These are phyloP conservation scores for Synergus laeviventris DNA, from an alignment of 2,888 invertebrate species.

Conservation along the genomic window DNA sequence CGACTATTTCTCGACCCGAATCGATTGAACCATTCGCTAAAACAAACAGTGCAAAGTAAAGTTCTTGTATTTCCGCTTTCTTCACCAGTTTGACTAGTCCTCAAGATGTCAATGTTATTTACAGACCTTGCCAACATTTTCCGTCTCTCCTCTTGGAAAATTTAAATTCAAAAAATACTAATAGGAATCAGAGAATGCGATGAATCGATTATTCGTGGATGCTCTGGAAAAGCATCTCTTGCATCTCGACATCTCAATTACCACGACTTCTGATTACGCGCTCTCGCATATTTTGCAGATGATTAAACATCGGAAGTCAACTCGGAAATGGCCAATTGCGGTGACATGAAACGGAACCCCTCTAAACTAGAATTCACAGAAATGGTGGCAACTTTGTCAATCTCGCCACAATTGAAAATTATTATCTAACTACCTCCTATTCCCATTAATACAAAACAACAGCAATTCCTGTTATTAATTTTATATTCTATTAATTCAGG, in stretches of 20 bases:
- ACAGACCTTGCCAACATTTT: not conserved
- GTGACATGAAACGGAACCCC: not conserved
- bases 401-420: not conserved
- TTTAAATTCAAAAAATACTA: too few relatives aligned
- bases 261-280: not conserved
- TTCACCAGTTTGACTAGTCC: not conserved
- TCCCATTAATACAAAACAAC: not conserved
- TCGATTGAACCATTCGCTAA: slow-evolving; percentile 27
- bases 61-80: slow-evolving; percentile 3
- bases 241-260: slow-evolving; percentile 47
- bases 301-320: slow-evolving; percentile 6
- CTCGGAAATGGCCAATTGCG: not conserved
- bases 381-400: not conserved
- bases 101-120: slow-evolving; percentile 22
- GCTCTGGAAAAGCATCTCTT: slow-evolving; percentile 29
- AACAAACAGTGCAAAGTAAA: slow-evolving; percentile 20
- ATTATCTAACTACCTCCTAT: not conserved
- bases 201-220: slow-evolving; percentile 53
- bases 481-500: not conserved
- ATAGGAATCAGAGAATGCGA: not conserved
- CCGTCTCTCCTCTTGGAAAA: too few relatives aligned
- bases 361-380: not conserved
- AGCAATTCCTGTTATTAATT: not conserved
- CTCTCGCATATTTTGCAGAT: not conserved
- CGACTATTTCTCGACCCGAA: slow-evolving; percentile 5